Conservation (phyloP, 2,888 invertebrate genomes). For the Andrena bucephala region DNA sequence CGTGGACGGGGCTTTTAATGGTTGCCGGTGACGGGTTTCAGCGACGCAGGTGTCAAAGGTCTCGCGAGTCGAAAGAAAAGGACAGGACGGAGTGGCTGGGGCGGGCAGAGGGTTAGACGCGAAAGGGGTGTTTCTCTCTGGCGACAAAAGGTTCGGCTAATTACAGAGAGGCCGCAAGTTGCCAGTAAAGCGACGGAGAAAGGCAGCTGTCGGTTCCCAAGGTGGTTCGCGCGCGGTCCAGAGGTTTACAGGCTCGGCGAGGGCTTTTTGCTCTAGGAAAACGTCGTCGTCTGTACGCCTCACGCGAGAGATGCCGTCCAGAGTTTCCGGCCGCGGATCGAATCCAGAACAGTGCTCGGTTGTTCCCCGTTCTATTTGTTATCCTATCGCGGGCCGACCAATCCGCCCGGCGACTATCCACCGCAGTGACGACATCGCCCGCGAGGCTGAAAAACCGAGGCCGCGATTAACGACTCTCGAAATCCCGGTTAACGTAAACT, state of each 20-base stretch:
- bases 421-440: conserved; percentile 50
- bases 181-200: conserved; percentile 73
- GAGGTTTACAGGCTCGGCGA: conserved; percentile 53
- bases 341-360: conserved; percentile 68
- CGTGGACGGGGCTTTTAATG: neutral
- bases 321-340: conserved; percentile 76
- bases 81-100: conserved; percentile 7
- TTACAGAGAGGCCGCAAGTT: conserved; percentile 78
- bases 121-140: conserved; percentile 53
- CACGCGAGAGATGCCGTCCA: conserved; percentile 63
- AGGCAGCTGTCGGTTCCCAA: conserved; percentile 80
- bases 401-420: conserved; percentile 5
- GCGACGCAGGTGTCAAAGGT: conserved; percentile 20
- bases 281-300: conserved; percentile 45
- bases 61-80: conserved; percentile 31
- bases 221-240: conserved; percentile 54
- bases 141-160: conserved; percentile 77
- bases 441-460: conserved; percentile 21
- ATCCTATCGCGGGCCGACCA: conserved; percentile 52
- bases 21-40: neutral
- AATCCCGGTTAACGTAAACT: conserved; percentile 48
- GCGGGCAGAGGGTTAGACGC: conserved; percentile 11
- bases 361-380: conserved; percentile 64
- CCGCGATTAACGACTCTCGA: conserved; percentile 19
- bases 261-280: conserved; percentile 71